Percentiles rank a stretch among this genome's conserved stretches.
phyloP scores from a whole-genome alignment of 30 jellyfish, hydroid and myxozoan genomes.

The Aurelia sp. region DNA sequence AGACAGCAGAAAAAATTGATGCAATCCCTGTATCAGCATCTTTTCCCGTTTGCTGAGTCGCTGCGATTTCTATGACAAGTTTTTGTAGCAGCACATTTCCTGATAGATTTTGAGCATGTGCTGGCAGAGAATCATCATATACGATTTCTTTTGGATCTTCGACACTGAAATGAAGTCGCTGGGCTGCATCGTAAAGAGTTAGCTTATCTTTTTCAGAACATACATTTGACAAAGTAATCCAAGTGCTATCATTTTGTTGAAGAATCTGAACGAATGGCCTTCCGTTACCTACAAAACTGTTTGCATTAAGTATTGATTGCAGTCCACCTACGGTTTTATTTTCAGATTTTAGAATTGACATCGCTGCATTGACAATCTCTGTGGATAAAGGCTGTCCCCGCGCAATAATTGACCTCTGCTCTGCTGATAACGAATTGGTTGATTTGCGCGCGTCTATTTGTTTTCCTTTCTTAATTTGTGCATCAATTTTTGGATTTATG shows the following conservation, averaged over 20 bases:
- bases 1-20: neutral
- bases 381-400: no score
- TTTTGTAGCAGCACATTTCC: neutral
- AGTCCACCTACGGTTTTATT: neutral
- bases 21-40: neutral
- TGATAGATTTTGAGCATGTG: neutral
- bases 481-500: no score
- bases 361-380: conserved; percentile 5
- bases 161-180: neutral
- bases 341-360: neutral
- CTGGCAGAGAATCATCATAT: neutral
- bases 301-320: neutral
- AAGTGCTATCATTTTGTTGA: neutral
- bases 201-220: conserved; percentile 1
- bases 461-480: neutral
- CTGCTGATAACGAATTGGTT: no score
- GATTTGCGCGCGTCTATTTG: neutral
- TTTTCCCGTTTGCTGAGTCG: neutral
- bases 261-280: neutral
- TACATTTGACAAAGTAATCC: neutral
- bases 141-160: neutral
- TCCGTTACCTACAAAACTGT: no score
- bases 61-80: neutral
- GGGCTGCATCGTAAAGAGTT: conserved; percentile 2
- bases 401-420: no score